A percentile compares a stretch with the other conserved stretches of the same genome.
Conservation (phyloP, 2,113 vertebrate species). For the Synodontis membranacea region DNA sequence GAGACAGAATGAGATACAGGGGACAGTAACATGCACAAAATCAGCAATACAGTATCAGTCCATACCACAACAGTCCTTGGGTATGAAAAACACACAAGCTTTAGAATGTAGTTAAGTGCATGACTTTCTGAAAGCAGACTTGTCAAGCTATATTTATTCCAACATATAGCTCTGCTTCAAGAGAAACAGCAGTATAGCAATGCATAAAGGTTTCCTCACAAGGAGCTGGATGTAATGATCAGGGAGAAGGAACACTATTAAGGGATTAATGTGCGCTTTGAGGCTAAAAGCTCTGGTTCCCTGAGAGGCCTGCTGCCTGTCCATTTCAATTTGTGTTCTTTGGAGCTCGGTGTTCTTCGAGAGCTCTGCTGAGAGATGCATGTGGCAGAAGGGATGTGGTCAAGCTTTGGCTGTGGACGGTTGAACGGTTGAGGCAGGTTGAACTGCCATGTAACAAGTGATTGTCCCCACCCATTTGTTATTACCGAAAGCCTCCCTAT, state of each 20-base stretch:
- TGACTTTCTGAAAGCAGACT: background rate
- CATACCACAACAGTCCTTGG: background rate
- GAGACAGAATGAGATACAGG: conserved; percentile 22
- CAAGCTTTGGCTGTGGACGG: background rate
- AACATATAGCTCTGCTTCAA: background rate
- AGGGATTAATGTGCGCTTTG: conserved; percentile 21
- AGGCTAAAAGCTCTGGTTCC: conserved; percentile 27
- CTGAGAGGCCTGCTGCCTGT: conserved; percentile 11
- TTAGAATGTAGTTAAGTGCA: background rate
- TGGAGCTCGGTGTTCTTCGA: background rate
- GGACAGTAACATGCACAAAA: conserved; percentile 26
- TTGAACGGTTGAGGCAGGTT: background rate
- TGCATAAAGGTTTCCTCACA: background rate
- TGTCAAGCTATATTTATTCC: background rate
- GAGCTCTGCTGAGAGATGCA: conserved; percentile 3
- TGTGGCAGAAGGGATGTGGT: background rate
- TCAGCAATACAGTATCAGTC: background rate
- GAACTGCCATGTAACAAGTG: background rate
- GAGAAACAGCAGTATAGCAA: background rate
- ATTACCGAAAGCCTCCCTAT: background rate
- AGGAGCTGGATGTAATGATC: conserved; percentile 3
- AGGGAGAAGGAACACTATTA: background rate
- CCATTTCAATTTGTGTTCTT: conserved; percentile 29
- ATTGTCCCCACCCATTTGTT: background rate
- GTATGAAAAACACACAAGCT: background rate